Percentiles rank a stretch among this genome's conserved stretches.
Conservation (phyloP, 2,797 vertebrate genomes). For the Melanogrammus aeglefinus region DNA sequence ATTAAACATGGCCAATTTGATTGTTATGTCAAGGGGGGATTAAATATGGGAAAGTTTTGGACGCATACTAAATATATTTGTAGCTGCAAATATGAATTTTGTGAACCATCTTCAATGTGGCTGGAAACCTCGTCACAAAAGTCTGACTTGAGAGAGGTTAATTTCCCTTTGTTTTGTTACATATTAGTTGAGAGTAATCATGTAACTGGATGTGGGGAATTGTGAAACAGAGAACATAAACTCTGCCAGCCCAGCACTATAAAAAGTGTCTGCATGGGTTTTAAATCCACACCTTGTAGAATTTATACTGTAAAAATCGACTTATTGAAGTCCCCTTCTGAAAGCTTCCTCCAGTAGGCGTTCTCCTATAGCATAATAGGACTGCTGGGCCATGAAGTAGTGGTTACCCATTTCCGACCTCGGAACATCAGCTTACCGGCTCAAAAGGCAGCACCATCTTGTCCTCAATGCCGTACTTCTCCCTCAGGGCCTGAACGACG, state of each 20-base stretch:
- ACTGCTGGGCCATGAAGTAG: not conserved
- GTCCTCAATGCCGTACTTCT: constrained; percentile 93
- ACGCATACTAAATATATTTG: not conserved
- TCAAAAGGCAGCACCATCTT: constrained; percentile 96
- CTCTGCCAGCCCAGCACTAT: too few species aligned
- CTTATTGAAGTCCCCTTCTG: too few species aligned
- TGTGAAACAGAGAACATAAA: too few species aligned
- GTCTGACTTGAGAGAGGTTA: too few species aligned
- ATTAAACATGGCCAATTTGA: not conserved
- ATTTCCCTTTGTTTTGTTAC: too few species aligned
- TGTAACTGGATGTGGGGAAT: too few species aligned
- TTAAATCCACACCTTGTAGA: too few species aligned
- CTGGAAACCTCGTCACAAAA: not conserved
- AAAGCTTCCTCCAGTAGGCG: too few species aligned
- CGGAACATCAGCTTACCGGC: constrained; percentile 76
- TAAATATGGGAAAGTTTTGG: not conserved
- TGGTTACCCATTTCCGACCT: not conserved
- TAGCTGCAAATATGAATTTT: not conserved
- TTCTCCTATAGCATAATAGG: not conserved
- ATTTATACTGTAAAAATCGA: too few species aligned
- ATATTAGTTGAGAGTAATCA: too few species aligned
- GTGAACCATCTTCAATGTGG: too few species aligned
- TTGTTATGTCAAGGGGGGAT: not conserved
- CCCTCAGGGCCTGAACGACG: constrained; percentile 79
- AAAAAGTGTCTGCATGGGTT: too few species aligned